Conservation (phyloP, 2,113 vertebrate species). For the Pachycephala philippinensis region DNA sequence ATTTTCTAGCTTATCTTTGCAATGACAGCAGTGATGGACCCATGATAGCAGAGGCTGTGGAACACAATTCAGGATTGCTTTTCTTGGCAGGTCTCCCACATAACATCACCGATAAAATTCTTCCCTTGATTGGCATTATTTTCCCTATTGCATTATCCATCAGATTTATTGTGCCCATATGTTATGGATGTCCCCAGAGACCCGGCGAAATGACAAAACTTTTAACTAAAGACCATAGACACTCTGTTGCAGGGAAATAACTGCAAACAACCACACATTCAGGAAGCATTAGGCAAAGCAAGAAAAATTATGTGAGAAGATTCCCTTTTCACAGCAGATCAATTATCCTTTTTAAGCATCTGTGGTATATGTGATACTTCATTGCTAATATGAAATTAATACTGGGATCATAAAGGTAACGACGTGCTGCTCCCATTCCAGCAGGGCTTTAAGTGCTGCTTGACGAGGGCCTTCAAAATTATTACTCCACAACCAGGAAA, state of each 20-base stretch:
- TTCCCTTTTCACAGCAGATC: background rate
- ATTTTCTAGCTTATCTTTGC: background rate
- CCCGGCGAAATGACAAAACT: background rate
- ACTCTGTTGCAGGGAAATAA: background rate
- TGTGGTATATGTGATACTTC: background rate
- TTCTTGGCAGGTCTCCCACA: background rate
- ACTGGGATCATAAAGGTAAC: background rate
- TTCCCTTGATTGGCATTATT: background rate
- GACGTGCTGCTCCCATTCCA: background rate
- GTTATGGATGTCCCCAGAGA: background rate
- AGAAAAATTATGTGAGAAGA: background rate
- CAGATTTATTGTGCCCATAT: background rate
- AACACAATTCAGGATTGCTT: background rate
- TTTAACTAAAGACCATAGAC: background rate
- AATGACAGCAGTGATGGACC: background rate
- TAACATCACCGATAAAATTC: background rate
- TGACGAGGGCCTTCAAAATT: background rate
- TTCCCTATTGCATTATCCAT: background rate
- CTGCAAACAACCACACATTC: background rate
- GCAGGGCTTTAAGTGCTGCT: background rate
- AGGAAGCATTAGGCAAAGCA: background rate
- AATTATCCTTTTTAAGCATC: background rate
- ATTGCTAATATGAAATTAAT: constrained; percentile 13
- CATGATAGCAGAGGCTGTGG: background rate
- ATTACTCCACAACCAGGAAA: background rate